Evolutionary conservation across 2,113 vertebrate genomes (phyloP), one percentile per base, ranked within the genome.

Genomic region (Mastomys coucha): DNA sequence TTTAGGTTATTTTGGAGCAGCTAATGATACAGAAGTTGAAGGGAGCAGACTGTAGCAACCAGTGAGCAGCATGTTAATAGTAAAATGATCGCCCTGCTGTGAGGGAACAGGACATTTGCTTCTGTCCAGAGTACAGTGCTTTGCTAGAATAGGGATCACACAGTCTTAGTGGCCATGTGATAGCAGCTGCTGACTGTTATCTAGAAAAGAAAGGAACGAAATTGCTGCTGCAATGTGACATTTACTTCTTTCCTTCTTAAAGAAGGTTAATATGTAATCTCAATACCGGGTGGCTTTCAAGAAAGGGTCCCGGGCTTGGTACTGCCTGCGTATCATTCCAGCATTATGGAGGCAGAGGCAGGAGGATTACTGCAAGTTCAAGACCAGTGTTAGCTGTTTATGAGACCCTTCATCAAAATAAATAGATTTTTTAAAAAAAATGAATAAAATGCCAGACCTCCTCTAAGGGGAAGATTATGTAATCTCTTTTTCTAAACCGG

Each of bases 1-100:
- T 22, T 95, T 82, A 82, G 42, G 49, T 69, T 91, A 58, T 60
- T 94, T 81, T 88, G 67, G 36, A 92, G 45, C 51, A 96, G 60
- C 36, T 70, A 84, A 45, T 92, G 51, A 12, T 76, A 56, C 5
- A 89, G 45, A 89, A 96, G 60, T 65, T 82, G 77, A 93, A 91
- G 17, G 42, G 56, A 73, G n/a, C 93, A 70, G 69, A 63, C 86
- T 49, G 60, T 9, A 63, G 10, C 45, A 91, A 22, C 42, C 49
- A 70, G 31, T 88, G 12, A 91, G 7, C 0, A 17, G 33, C 20
- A 36, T 89, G 67, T 49, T 75, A n/a, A 13, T 86, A 14, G 42
- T 84, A 91, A 70, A 73, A 36, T 51, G 24, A 56, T 51, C 6
- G 36, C 58, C 31, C 33, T 82, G 24, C 8, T 94, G 67, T 63